Base-by-base conservation (phyloP, 2,797 vertebrate species). In the Tangara arthus region DNA sequence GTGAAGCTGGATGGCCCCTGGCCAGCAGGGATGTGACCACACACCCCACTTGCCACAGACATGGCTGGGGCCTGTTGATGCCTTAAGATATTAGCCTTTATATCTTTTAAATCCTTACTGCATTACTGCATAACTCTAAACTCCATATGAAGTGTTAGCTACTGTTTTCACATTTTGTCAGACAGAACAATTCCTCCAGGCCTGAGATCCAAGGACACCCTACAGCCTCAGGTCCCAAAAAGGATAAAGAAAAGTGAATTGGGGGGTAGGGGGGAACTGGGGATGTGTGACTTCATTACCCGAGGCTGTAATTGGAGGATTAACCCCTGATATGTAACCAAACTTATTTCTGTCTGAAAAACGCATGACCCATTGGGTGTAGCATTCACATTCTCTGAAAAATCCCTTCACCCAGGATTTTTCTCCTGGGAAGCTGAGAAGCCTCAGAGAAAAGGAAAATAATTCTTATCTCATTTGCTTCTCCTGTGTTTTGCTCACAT, bases 41-140 rank as follows among this genome's bases (percentile, higher is more conserved):
- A 4, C 4, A 23, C 26, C 9, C 15, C 8, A 0, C 15, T 5
- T 24, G 50, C n/a, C 26, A 14, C 6, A 2, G 15, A 9, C 30
- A 0, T 0, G 4, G 7, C 0, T 24, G 44, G 50, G 28, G 24
- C 6, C 60, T 52, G 13, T 5, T 10, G n/a, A 44, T 16, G 6
- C 39, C 22, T 46, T 11, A 9, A 11, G 41, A 56, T 21, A 46
- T 65, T 3, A 46, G 22, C 22, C 4, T 56, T 78, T 37, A 2
- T 21, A 4, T 55, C 11, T 55, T 19, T 46, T 11, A 65, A 3
- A 55, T 26, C 16, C n/a, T 65, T 32, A 3, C 10, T 46, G n/a
- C 11, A 6, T 46, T 16, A 37, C 21, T 46, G 21, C 2, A 21
- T 8, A 3, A 2, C 27, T 77, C n/a, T 12, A 2, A 35, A 53